Evolutionary conservation across 1,140 invertebrate genomes (phyloP), one percentile per base, ranked within the genome.

Genomic region (Battus philenor): DNA sequence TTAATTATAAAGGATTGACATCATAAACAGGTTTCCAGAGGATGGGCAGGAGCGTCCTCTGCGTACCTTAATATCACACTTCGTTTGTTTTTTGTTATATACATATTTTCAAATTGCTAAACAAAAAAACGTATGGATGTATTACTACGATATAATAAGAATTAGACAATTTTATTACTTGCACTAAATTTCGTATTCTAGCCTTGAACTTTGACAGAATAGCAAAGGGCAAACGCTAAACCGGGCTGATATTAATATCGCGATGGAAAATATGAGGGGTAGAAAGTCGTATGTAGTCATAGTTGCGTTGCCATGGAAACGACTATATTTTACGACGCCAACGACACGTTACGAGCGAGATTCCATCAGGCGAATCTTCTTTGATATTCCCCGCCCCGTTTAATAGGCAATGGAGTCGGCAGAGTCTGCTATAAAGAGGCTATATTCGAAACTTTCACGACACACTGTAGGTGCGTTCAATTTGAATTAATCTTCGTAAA

Each of bases 401-500:
- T 49, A 43, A 49, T 43, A 33, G 36, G 26, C 46, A 36, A 48
- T 34, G 33, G 46, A 48, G 24, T 30, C 9, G 46, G 30, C 24
- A 36, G 32, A 18, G 36, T 18, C 16, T 6, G 15, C 16, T 29
- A 48, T 41, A 48, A 41, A 41, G 26, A 2, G 36, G 10, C 16
- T n/a, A 45, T 24, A 46, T 33, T 24, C 17, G 22, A 45, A 50
- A 11, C 30, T 48, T 53, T 45, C 46, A 41, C 33, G 44, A 41
- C 56, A 46, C 57, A 50, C 39, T 20, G 2, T 2, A 3, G 18
- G 6, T 20, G 18, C 18, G 18, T 20, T n/a, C n/a, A n/a, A n/a
- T n/a, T n/a, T n/a, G n/a, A n/a, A n/a, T n/a, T n/a, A n/a, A n/a
- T n/a, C n/a, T n/a, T n/a, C n/a, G n/a, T n/a, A n/a, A n/a, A n/a